Evolutionary conservation across 2,888 invertebrate genomes (phyloP), one percentile per base, ranked within the genome.

Genomic region (Lypha dubia): DNA sequence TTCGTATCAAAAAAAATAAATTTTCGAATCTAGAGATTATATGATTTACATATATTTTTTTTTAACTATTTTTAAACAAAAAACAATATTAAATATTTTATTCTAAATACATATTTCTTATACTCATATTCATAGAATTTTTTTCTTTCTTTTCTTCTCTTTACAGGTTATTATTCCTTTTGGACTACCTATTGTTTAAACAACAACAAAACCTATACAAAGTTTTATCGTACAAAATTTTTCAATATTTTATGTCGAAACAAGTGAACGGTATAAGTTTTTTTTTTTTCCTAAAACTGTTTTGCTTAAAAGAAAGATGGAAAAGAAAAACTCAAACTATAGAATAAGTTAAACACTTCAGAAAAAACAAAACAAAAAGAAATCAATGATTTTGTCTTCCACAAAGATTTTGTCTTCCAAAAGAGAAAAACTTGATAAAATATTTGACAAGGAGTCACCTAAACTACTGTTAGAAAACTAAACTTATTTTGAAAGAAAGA

Each of bases 391-490:
- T n/a, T 56, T 56, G 20, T 38, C 9, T 63, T 13, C 9, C 17
- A 5, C 44, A 13, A 3, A 28, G 28, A 17, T 17, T n/a, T n/a
- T 38, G 53, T 8, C 13, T n/a, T n/a, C n/a, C n/a, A n/a, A n/a
- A n/a, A n/a, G 17, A 38, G 24, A n/a, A 65, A 60, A 68, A 38
- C 17, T 38, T 58, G 22, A 15, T 28, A 35, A 46, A 49, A 62
- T 22, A 51, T 28, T 11, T n/a, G 3, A 38, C n/a, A 22, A 8
- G 15, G 2, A 53, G 35, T 35, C 44, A 56, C 44, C 38, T 44
- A 75, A 44, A 75, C 65, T 53, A 56, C 46, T 65, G 65, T 65
- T 75, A 32, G 51, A 24, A 44, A 53, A 63, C 38, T 15, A 44
- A 65, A 75, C 15, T 63, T 44, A 63, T 49, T 74, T 63, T 15